These are phyloP conservation scores for Etheostoma perlongum DNA, from an alignment of 2,797 vertebrate genomes.

Conservation along the genomic window DNA sequence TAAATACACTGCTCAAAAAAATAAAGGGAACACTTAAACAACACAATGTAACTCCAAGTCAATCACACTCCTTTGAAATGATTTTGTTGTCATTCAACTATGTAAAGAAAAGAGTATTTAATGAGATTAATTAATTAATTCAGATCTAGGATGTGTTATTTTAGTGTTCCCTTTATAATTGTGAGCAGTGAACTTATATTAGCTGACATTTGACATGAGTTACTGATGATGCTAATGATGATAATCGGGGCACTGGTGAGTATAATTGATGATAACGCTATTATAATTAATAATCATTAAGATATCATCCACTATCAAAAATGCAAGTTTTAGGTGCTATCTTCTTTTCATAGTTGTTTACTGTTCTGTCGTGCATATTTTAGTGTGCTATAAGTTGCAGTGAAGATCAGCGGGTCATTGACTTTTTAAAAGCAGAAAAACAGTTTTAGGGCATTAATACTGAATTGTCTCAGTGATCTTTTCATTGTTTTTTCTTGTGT, in stretches of 20 bases:
- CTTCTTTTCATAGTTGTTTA: not conserved
- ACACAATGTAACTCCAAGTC: too few relatives aligned
- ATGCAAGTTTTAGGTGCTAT: not conserved
- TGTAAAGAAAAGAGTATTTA: too few relatives aligned
- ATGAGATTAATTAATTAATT: too few relatives aligned
- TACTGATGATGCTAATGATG: not conserved
- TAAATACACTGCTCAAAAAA: too few relatives aligned
- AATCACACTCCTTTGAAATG: too few relatives aligned
- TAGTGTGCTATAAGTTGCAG: not conserved
- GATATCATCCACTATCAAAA: not conserved
- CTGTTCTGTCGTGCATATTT: slow-evolving; percentile 2
- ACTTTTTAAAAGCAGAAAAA: not conserved
- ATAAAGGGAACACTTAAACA: too few relatives aligned
- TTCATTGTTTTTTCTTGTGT: not conserved
- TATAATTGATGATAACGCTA: not conserved
- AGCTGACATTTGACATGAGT: not conserved
- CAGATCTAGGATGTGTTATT: too few relatives aligned
- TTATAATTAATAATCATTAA: not conserved
- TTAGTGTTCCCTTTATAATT: too few relatives aligned
- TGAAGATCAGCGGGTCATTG: slow-evolving; percentile 17
- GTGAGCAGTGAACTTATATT: not conserved
- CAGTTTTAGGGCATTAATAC: slow-evolving; percentile 2
- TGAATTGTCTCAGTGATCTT: not conserved
- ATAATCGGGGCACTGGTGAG: not conserved
- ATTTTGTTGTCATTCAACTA: too few relatives aligned